Base-by-base conservation (phyloP, 2,888 invertebrate species). In the Hypsopygia costalis region DNA sequence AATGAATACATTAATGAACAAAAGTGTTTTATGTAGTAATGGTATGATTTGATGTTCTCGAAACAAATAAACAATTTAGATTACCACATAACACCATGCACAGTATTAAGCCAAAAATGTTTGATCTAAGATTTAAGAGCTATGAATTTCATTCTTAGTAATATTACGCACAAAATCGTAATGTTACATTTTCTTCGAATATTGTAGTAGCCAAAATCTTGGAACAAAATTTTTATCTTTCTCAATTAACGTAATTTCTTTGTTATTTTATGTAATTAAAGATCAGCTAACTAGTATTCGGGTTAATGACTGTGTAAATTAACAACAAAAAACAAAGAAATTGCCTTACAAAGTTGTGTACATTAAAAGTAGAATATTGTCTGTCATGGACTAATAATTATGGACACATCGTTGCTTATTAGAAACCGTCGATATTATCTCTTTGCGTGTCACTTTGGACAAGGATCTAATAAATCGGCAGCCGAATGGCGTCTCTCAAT, bases 21-120 rank as follows among this genome's bases (percentile, higher is more conserved):
- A 40, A 42, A 39, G 46, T 47, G 45, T 48, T 40, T 16, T 42
- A 40, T 34, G 37, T 41, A 16, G 11, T 30, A 20, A 11, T 31
- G 12, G n/a, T 31, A 22, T 32, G n/a, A 20, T 11, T 29, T 39
- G 21, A 38, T 36, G 42, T 40, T 10, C 42, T 41, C 32, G 37
- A 49, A 62, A 55, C 49, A 47, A 50, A 49, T 33, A 53, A 57
- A 58, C 45, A 62, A 59, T 64, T 67, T 61, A 52, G 57, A 66
- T 65, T 62, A 81, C 87, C 87, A 87, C 87, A 86, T 87, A 87
- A 87, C 81, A 87, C 87, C 85, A 87, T 86, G 86, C 86, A 72
- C 62, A 68, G 62, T 25, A 61, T 51, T 47, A 49, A 46, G 50
- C 51, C 37, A 47, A 50, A 44, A 42, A 48, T 50, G 29, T 50